Base-by-base conservation (phyloP, 2,113 vertebrate genomes). In the Platysteira castanea region DNA sequence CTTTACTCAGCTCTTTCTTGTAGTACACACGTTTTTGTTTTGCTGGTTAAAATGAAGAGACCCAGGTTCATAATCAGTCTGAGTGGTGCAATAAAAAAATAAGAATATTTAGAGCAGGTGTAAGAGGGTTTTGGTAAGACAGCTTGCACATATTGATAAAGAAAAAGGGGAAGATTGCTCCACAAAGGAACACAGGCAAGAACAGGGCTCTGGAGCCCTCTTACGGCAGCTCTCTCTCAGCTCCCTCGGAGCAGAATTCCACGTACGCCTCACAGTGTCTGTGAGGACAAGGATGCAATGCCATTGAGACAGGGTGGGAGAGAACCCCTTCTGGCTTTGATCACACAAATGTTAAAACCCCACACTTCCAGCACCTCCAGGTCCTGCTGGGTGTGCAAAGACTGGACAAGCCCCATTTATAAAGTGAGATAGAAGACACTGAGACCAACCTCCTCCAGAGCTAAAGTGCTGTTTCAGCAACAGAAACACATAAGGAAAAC, bases 141-240 rank as follows among this genome's bases (percentile, higher is more conserved):
- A 84, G 68, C 53, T 47, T 31, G 69, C 49, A 44, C 20, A n/a
- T 6, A 8, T 10, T 31, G 50, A 46, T 85, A 44, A 60, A 78
- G 74, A 35, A 47, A 89, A 85, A 91, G 22, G 30, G 53, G 31
- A 77, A 69, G 77, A 56, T 21, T 0, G 1, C 17, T 52, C 17
- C 74, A 94, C 95, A 93, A 87, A 93, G 50, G 67, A 85, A 18
- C 2, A 1, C 2, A 18, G 46, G 81, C 56, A 96, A 93, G 76
- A 84, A 61, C 84, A 71, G 95, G 86, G 84, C 89, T 97, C 79
- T 87, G 96, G 79, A 75, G 97, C 97, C 98, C 97, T 87, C 98
- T 98, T 84, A 95, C 6, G 98, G 94, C 90, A 81, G 71, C 37
- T 82, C 44, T 3, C 13, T 96, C 46, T 37, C 68, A 86, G 77